Base-by-base conservation (phyloP, 1,140 invertebrate genomes). In the Hycleus cichorii region DNA sequence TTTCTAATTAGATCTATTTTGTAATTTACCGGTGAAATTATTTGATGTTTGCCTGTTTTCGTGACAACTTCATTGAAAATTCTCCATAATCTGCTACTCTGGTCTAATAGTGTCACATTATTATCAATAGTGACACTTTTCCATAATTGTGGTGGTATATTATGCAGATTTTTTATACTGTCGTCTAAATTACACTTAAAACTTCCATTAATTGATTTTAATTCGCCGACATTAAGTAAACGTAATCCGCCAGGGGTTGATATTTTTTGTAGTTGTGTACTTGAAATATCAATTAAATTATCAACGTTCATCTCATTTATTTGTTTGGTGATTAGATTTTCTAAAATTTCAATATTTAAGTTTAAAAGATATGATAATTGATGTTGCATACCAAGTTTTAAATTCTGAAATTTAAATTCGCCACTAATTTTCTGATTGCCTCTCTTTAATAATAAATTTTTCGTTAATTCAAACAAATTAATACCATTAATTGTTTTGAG, bases 301-400 rank as follows among this genome's bases (percentile, higher is more conserved):
- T 57, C 26, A n/a, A 68, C 54, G 24, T 56, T 43, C 9, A 58
- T 52, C 26, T 67, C 59, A 47, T 72, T 72, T n/a, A 72, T 70
- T 59, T 62, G 48, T 44, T 55, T 47, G 11, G 63, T 54, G 8
- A 63, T 24, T 51, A 72, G 47, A 45, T 68, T 68, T 10, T 53
- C 70, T 72, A 42, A 49, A 70, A 69, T 39, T 57, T 49, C 39
- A 44, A 7, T 49, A 25, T 47, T 18, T 10, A 12, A 12, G 1
- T 47, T 47, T 24, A 10, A 3, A 47, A 8, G 0, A 25, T 12
- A 47, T 4, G 4, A 47, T 5, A 32, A 5, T 32, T 52, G 9
- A 10, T 24, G n/a, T 43, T 47, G 48, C 44, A 50, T 55, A 66
- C 60, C 49, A 39, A 58, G 44, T 54, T 61, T 62, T 11, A 66